Conservation (phyloP, 2,113 vertebrate species). For the Pristiophorus japonicus region DNA sequence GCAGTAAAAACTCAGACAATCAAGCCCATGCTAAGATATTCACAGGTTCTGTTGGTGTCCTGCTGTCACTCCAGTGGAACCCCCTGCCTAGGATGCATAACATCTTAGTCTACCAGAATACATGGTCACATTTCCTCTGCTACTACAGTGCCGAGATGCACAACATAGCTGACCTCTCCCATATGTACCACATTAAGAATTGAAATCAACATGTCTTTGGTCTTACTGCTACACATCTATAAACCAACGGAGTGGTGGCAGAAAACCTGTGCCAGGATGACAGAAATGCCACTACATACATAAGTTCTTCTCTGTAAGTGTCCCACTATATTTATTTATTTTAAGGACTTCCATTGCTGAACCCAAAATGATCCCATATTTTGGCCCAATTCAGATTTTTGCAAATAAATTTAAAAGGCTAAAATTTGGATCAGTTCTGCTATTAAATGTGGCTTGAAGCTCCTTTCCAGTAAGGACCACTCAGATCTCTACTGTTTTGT, state of each 20-base stretch:
- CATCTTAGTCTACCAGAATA: neutral
- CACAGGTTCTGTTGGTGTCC: neutral
- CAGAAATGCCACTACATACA: neutral
- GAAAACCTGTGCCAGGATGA: neutral
- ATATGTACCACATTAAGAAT: neutral
- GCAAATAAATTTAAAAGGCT: neutral
- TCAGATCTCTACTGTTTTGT: neutral
- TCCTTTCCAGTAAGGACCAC: neutral
- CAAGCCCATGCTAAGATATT: neutral
- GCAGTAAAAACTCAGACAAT: neutral
- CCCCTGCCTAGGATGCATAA: neutral
- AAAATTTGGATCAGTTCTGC: neutral
- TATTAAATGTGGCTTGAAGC: neutral
- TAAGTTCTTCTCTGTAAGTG: neutral
- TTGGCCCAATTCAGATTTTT: neutral
- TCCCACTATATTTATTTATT: neutral
- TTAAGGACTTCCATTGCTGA: neutral
- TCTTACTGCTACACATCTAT: neutral
- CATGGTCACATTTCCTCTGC: neutral
- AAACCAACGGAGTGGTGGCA: neutral
- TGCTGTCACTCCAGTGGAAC: neutral
- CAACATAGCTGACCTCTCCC: neutral
- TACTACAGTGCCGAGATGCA: neutral
- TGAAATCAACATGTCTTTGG: neutral
- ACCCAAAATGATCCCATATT: neutral